phyloP scores from a whole-genome alignment of 2,888 invertebrate genomes.

The Lycaena phlaeas region DNA sequence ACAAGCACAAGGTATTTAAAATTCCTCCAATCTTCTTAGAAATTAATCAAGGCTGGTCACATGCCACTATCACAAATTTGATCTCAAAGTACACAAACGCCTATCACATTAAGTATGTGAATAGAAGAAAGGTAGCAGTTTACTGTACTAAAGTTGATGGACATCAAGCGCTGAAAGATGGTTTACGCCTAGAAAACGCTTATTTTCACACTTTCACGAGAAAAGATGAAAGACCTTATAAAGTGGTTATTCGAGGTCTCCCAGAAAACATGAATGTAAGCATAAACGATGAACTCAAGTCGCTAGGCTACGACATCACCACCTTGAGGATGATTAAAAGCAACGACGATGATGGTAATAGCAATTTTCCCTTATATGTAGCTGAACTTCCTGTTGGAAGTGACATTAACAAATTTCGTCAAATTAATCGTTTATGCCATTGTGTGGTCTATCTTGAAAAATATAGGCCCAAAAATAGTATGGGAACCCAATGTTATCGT shows the following conservation, averaged over 20 bases:
- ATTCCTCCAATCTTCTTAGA: background rate
- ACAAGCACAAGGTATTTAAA: background rate
- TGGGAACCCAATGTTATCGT: constrained; percentile 17
- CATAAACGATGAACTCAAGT: background rate
- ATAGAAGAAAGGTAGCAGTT: background rate
- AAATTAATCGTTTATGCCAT: constrained; percentile 15
- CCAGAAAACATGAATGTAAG: background rate
- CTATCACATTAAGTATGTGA: background rate
- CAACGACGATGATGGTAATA: background rate
- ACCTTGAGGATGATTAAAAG: background rate
- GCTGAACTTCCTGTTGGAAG: constrained; percentile 10
- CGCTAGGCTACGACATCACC: background rate
- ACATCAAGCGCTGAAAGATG: background rate
- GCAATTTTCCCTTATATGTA: background rate
- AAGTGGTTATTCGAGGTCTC: background rate
- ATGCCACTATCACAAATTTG: background rate
- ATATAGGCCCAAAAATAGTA: constrained; percentile 10
- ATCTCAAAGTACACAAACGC: background rate
- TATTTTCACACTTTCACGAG: background rate
- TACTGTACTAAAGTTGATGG: background rate
- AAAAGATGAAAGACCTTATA: background rate
- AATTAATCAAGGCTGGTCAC: background rate
- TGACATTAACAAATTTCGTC: constrained; percentile 14
- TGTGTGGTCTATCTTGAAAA: constrained; percentile 15
- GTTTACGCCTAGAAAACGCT: background rate